phyloP scores from a whole-genome alignment of 92 coral and sea anemone species.

The Micromussa lordhowensis region DNA sequence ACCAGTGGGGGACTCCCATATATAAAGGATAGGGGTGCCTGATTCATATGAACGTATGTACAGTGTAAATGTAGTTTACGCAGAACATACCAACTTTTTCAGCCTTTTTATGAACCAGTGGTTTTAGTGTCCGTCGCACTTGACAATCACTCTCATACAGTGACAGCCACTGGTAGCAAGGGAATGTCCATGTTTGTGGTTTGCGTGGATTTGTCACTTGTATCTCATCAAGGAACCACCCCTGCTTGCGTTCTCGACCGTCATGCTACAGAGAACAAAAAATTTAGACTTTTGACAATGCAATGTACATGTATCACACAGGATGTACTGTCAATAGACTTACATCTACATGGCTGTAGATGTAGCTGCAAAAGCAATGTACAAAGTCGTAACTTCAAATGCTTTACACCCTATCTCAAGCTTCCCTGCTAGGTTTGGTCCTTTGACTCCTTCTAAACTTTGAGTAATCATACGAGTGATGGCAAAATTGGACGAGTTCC shows the following conservation, averaged over 20 bases:
- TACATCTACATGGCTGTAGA: neutral
- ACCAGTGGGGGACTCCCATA: no score
- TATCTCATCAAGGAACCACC: slow-evolving; percentile 94
- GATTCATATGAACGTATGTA: no score
- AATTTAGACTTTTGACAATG: neutral
- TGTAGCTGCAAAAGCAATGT: neutral
- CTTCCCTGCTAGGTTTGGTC: neutral
- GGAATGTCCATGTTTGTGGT: slow-evolving; percentile 84
- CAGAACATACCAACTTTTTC: slow-evolving; percentile 77
- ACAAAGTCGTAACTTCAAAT: neutral
- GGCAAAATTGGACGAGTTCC: no score
- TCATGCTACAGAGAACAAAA: slow-evolving; percentile 71
- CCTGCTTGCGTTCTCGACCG: slow-evolving; percentile 93
- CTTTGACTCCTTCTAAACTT: neutral
- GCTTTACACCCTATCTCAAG: neutral
- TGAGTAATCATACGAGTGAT: no score
- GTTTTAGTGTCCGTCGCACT: slow-evolving; percentile 75
- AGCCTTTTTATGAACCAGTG: slow-evolving; percentile 79
- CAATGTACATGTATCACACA: neutral
- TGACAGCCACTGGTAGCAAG: slow-evolving; percentile 96
- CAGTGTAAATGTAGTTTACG: no score
- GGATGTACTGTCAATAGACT: neutral
- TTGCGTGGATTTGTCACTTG: slow-evolving; percentile 75
- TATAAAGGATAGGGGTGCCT: no score
- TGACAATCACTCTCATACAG: slow-evolving; percentile 94